These are phyloP conservation scores for Esperia sulphurella DNA, from an alignment of 2,888 invertebrate species.

Conservation along the genomic window DNA sequence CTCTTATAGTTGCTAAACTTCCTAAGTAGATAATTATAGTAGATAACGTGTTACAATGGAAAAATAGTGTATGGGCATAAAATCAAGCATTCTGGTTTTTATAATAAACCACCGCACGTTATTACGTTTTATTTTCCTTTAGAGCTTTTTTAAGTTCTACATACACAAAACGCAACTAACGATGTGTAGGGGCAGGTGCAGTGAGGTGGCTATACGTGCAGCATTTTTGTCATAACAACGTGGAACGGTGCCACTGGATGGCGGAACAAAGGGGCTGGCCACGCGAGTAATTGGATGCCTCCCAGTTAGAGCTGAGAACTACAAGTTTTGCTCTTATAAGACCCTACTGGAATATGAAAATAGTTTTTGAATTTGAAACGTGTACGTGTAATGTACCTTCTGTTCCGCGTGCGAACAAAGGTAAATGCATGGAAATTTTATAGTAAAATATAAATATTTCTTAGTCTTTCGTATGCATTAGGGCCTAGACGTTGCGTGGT, in stretches of 20 bases:
- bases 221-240: constrained; percentile 29
- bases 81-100: no score
- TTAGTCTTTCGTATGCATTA: no score
- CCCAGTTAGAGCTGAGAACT: constrained; percentile 13
- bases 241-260: constrained; percentile 7
- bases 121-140: constrained; percentile 18
- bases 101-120: not conserved
- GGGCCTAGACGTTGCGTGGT: no score
- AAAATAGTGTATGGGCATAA: no score
- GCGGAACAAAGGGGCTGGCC: constrained; percentile 24
- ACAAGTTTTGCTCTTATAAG: constrained; percentile 1
- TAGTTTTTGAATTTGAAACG: no score
- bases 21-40: no score
- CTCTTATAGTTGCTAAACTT: no score
- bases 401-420: no score
- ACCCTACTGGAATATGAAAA: not conserved
- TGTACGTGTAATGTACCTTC: no score
- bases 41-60: no score
- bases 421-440: no score
- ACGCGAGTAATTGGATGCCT: constrained; percentile 29
- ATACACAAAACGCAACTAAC: constrained; percentile 19
- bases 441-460: no score
- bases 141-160: constrained; percentile 8
- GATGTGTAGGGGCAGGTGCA: constrained; percentile 9
- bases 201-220: constrained; percentile 7